These are phyloP conservation scores for Dasypolia templi DNA, from an alignment of 2,888 invertebrate genomes.

Conservation along the genomic window DNA sequence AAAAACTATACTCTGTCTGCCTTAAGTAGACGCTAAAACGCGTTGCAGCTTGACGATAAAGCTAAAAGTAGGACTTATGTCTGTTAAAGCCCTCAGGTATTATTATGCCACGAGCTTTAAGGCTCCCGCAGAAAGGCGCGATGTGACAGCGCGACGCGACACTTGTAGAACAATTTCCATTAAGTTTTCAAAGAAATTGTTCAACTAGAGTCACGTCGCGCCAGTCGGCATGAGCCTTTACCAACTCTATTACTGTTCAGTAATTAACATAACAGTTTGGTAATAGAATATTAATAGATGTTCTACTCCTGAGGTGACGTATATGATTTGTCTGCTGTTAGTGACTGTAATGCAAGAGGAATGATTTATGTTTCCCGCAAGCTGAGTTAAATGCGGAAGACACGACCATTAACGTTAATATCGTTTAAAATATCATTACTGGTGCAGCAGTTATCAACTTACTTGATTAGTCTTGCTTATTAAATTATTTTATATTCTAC, in stretches of 20 bases:
- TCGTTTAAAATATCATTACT: slow-evolving; percentile 31
- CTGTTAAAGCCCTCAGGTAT: background rate
- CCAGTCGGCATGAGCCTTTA: slow-evolving; percentile 7
- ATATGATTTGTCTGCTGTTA: slow-evolving; percentile 7
- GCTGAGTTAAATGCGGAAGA: slow-evolving; percentile 50
- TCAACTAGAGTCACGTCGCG: too few relatives aligned
- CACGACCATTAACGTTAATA: slow-evolving; percentile 56
- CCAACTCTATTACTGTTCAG: slow-evolving; percentile 10
- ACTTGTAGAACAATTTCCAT: too few relatives aligned
- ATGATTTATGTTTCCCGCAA: slow-evolving; percentile 60
- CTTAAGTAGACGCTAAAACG: too few relatives aligned
- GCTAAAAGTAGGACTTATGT: too few relatives aligned
- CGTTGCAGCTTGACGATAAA: too few relatives aligned
- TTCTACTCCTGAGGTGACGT: slow-evolving; percentile 26
- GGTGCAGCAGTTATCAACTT: background rate
- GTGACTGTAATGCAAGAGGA: slow-evolving; percentile 19
- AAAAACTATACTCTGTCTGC: too few relatives aligned
- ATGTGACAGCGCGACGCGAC: too few relatives aligned
- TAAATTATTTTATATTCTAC: too few relatives aligned
- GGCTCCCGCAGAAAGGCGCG: too few relatives aligned
- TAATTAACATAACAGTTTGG: slow-evolving; percentile 21
- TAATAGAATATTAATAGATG: slow-evolving; percentile 38
- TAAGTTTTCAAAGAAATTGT: too few relatives aligned
- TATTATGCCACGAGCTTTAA: too few relatives aligned
- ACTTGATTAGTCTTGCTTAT: background rate